A percentile compares a stretch with the other conserved stretches of the same genome.
phyloP scores from a whole-genome alignment of 1,140 invertebrate species.

The Hylyphantes graminicola region DNA sequence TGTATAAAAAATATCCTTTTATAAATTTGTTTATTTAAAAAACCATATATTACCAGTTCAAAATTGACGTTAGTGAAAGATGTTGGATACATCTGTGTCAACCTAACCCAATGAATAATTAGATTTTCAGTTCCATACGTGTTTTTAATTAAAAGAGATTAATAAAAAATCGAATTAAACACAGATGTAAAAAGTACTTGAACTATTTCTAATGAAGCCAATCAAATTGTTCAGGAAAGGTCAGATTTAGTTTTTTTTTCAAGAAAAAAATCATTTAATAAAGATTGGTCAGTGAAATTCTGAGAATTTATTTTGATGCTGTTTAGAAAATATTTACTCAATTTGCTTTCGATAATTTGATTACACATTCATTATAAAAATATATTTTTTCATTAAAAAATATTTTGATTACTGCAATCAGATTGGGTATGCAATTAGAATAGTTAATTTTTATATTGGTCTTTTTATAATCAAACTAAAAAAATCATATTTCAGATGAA shows the following conservation, averaged over 20 bases:
- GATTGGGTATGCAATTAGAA: too few species aligned
- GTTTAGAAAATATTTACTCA: conserved; percentile 3
- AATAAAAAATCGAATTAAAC: conserved; percentile 24
- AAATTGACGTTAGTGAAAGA: too few species aligned
- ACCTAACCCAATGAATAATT: too few species aligned
- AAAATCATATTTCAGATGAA: too few species aligned
- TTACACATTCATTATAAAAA: neutral
- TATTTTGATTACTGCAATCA: too few species aligned
- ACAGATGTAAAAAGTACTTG: conserved; percentile 30
- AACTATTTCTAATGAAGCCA: conserved; percentile 16
- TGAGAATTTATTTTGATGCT: neutral
- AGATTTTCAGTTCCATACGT: neutral
- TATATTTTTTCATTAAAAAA: too few species aligned
- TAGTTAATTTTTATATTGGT: too few species aligned
- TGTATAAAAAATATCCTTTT: too few species aligned
- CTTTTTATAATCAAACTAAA: too few species aligned
- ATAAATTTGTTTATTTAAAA: too few species aligned
- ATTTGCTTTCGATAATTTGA: conserved; percentile 19
- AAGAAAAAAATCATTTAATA: conserved; percentile 37
- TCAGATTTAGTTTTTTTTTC: conserved; percentile 30
- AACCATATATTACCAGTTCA: too few species aligned
- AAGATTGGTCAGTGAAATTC: conserved; percentile 40
- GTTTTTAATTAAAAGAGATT: conserved; percentile 11
- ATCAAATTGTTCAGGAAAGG: neutral
- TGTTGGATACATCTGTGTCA: too few species aligned